A percentile compares a stretch with the other conserved stretches of the same genome.
These are phyloP conservation scores for Chrysopa pallens DNA, from an alignment of 1,140 invertebrate genomes.

Conservation along the genomic window DNA sequence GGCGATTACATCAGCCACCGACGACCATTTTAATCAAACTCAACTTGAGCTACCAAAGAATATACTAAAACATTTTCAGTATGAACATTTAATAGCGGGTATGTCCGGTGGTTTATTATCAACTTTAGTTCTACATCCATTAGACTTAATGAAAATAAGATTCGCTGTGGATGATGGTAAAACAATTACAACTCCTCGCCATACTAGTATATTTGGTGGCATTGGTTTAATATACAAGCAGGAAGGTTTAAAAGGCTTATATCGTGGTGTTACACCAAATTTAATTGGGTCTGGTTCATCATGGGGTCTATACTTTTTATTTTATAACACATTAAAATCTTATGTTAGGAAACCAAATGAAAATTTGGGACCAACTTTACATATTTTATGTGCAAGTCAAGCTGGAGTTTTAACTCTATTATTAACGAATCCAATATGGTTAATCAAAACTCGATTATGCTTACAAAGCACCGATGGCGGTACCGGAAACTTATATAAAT, in stretches of 20 bases:
- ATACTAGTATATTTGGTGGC: constrained; percentile 71
- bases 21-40: no score
- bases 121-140: constrained; percentile 70
- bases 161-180: constrained; percentile 92
- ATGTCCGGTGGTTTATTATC: constrained; percentile 84
- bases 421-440: constrained; percentile 95
- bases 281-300: constrained; percentile 89
- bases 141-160: constrained; percentile 95
- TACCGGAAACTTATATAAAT: background rate
- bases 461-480: constrained; percentile 38
- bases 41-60: no score
- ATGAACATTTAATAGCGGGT: constrained; percentile 88
- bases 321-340: constrained; percentile 86
- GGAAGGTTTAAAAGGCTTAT: constrained; percentile 80
- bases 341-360: constrained; percentile 68
- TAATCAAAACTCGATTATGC: constrained; percentile 84
- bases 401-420: constrained; percentile 81
- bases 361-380: constrained; percentile 60
- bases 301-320: constrained; percentile 97
- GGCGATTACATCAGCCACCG: no score
- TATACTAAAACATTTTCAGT: constrained; percentile 55
- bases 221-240: constrained; percentile 65
- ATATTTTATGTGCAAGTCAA: constrained; percentile 79
- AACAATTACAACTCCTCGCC: constrained; percentile 58
- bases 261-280: constrained; percentile 87